These are phyloP conservation scores for Meiosimyza decipiens DNA, from an alignment of 2,888 invertebrate genomes.

Conservation along the genomic window DNA sequence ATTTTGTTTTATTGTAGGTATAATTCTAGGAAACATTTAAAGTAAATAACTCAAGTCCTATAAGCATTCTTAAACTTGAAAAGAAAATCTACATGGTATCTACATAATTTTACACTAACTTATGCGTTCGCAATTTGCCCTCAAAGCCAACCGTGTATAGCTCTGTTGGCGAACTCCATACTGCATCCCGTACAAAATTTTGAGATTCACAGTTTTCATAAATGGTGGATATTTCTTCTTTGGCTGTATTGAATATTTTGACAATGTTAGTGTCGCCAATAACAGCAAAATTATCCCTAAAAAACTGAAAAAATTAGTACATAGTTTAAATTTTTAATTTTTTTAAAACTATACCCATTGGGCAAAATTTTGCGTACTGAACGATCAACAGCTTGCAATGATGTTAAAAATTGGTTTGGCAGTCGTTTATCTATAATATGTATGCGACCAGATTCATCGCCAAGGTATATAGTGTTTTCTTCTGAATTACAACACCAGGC, in stretches of 20 bases:
- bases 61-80: too few relatives aligned
- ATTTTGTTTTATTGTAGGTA: too few relatives aligned
- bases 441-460: conserved; percentile 51
- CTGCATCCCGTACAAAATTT: conserved; percentile 50
- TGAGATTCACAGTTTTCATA: conserved; percentile 48
- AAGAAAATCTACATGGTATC: too few relatives aligned
- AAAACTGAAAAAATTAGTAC: conserved; percentile 18
- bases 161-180: conserved; percentile 44
- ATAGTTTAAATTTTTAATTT: background rate
- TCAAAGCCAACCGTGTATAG: conserved; percentile 51
- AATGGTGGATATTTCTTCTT: conserved; percentile 32
- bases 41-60: too few relatives aligned
- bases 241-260: conserved; percentile 42
- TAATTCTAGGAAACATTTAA: too few relatives aligned
- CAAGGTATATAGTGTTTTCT: conserved; percentile 46
- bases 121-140: conserved; percentile 47
- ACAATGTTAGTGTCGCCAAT: conserved; percentile 50
- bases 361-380: conserved; percentile 49
- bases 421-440: conserved; percentile 46
- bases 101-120: conserved; percentile 21
- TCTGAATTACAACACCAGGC: conserved; percentile 43
- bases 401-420: conserved; percentile 46
- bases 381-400: conserved; percentile 45
- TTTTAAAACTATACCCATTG: conserved; percentile 42
- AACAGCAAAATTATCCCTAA: conserved; percentile 47